Conservation (phyloP, 2,888 invertebrate genomes). For the Cistogaster globosa region DNA sequence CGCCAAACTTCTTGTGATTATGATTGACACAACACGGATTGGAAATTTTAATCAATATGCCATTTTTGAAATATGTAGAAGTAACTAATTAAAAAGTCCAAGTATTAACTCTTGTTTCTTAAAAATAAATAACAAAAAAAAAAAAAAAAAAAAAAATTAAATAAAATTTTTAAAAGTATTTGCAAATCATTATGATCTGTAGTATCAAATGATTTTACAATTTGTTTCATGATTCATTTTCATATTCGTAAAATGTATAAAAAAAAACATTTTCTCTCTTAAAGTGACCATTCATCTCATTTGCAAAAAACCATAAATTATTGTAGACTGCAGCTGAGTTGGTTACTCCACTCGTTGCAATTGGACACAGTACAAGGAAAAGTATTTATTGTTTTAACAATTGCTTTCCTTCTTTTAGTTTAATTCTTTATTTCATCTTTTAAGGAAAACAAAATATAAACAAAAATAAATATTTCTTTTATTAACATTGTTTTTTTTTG, state of each 20-base stretch:
- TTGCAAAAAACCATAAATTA: conserved; percentile 63
- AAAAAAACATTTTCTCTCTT: background rate
- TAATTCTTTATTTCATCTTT: conserved; percentile 9
- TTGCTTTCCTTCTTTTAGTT: background rate
- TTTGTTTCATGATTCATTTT: conserved; percentile 4
- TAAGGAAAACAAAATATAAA: conserved; percentile 24
- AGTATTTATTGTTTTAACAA: conserved; percentile 5
- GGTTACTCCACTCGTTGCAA: conserved; percentile 8
- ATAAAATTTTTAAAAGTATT: too few relatives aligned
- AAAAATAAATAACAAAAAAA: too few relatives aligned
- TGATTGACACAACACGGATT: too few relatives aligned
- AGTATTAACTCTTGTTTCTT: too few relatives aligned
- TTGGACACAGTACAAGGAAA: background rate
- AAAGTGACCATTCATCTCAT: conserved; percentile 41
- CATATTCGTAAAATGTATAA: background rate
- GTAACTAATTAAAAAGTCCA: too few relatives aligned
- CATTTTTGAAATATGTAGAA: too few relatives aligned
- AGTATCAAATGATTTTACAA: conserved; percentile 21
- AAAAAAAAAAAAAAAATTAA: too few relatives aligned
- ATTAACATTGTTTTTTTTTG: conserved; percentile 2
- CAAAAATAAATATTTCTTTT: conserved; percentile 40
- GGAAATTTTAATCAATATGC: too few relatives aligned
- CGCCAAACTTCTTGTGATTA: too few relatives aligned
- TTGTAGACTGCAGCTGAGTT: conserved; percentile 7
- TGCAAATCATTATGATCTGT: too few relatives aligned